Evolutionary conservation across 2,113 vertebrate genomes (phyloP), one percentile per base, ranked within the genome.

Genomic region (Melierax canorus): DNA sequence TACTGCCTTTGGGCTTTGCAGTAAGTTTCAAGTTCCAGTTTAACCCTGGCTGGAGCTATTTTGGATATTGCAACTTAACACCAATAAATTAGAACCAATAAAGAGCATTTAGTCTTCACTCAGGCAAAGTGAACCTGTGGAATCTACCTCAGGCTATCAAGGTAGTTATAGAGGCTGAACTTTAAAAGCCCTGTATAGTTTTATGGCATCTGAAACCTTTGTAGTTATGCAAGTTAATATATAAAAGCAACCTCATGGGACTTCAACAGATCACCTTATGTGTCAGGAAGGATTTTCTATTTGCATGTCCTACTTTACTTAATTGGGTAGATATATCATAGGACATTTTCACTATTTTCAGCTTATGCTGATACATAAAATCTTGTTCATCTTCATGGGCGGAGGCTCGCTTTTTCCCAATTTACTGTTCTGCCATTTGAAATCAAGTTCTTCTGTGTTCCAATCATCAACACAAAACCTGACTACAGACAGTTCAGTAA

Each of bases 141-240:
- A 86, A 60, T 94, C 60, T 86, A 22, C 67, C 86, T 93, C 79
- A 86, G 86, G 80, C 59, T 90, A 85, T 79, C 43, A 30, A 56
- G 48, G 55, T 13, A 68, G 74, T 87, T 92, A 86, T 11, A 59
- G 60, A 90, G 24, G 36, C 5, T 94, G 88, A 95, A 94, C 51
- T 95, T 93, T 83, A 93, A 95, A 90, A 91, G 39, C 23, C 6
- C 17, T n/a, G 32, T 64, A 53, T 46, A 86, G 50, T 85, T 97
- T 97, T 82, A 93, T 36, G 82, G 30, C n/a, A 86, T 62, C 67
- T 93, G 80, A 88, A 95, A 88, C 53, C 29, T 90, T 73, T 59
- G n/a, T 75, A 76, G 67, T 4, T 73, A n/a, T 2, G 2, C 30
- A 87, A 84, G 69, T 73, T 85, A 91, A 84, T 82, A 92, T 60